Evolutionary conservation across 2,797 vertebrate species (phyloP), one percentile per base, ranked within the genome.

Genomic region (Peromyscus eremicus): DNA sequence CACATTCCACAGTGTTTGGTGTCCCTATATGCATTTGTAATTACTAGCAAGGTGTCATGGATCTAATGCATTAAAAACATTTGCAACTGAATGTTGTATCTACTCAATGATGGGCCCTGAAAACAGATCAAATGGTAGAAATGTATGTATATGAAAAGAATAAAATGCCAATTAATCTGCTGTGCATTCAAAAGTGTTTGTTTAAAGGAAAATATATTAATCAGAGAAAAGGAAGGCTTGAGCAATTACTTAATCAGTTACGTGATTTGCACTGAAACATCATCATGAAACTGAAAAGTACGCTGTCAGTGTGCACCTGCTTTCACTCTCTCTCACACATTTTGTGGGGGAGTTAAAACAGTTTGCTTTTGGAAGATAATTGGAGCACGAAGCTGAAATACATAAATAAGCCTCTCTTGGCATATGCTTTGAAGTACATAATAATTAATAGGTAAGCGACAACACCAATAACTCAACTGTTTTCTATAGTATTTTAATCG

Each of bases 361-460:
- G 43, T 85, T 68, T 71, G 19, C 86, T 92, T 94, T 94, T 49
- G 73, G 70, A 95, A 81, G 71, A 85, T 73, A 94, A 94, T 55
- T 93, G n/a, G 37, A 81, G 37, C 60, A 92, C 76, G 64, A 25
- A 93, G 6, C n/a, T 84, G 16, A 88, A 29, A 82, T 52, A 25
- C 12, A 52, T 83, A 94, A 84, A 19, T 6, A 90, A 60, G 40
- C 25, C 66, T 83, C 82, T 80, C 91, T 80, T 25, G 55, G 19
- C 64, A 49, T 68, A 60, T 27, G 32, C 34, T 94, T 93, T 43
- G 6, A 17, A 57, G 46, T 43, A n/a, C 57, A 43, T 34, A 79
- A 87, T 77, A 83, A 80, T 83, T 89, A 89, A 79, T 75, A 49
- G 32, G 52, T 27, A 91, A 55, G 17, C 43, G 11, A 52, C 76